phyloP scores from a whole-genome alignment of 2,888 invertebrate genomes.

The Cryptus viduatorius region DNA sequence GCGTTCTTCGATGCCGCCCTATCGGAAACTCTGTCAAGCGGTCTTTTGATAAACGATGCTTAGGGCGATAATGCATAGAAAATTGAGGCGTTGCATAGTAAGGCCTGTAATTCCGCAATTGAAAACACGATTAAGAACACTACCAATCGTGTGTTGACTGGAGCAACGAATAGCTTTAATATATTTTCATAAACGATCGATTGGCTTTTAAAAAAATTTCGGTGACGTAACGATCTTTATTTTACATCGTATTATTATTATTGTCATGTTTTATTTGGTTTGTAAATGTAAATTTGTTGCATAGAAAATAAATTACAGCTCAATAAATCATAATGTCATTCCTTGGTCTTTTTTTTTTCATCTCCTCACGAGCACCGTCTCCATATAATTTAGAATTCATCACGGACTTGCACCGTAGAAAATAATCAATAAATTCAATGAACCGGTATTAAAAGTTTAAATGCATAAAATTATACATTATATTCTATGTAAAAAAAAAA shows the following conservation, averaged over 20 bases:
- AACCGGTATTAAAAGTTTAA: too few relatives aligned
- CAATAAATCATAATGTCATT: too few relatives aligned
- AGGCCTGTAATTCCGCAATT: slow-evolving; percentile 24
- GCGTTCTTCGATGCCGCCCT: slow-evolving; percentile 41
- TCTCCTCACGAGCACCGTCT: too few relatives aligned
- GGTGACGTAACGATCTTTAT: neutral
- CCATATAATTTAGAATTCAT: too few relatives aligned
- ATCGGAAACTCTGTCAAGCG: slow-evolving; percentile 45
- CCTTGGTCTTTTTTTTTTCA: too few relatives aligned
- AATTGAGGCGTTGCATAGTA: neutral
- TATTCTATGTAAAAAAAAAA: too few relatives aligned
- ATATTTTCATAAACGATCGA: neutral
- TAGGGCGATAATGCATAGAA: slow-evolving; percentile 37
- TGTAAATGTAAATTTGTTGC: too few relatives aligned
- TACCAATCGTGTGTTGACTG: slow-evolving; percentile 23
- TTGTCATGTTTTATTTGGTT: neutral
- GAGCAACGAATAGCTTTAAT: slow-evolving; percentile 28
- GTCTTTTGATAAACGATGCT: slow-evolving; percentile 50
- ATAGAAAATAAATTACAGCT: too few relatives aligned
- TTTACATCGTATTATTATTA: neutral
- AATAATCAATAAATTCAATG: too few relatives aligned
- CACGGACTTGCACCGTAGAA: too few relatives aligned
- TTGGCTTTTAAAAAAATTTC: neutral
- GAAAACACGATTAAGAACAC: slow-evolving; percentile 19
- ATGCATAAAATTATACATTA: too few relatives aligned